These are phyloP conservation scores for Agelaius phoeniceus DNA, from an alignment of 2,113 vertebrate species.

Conservation along the genomic window DNA sequence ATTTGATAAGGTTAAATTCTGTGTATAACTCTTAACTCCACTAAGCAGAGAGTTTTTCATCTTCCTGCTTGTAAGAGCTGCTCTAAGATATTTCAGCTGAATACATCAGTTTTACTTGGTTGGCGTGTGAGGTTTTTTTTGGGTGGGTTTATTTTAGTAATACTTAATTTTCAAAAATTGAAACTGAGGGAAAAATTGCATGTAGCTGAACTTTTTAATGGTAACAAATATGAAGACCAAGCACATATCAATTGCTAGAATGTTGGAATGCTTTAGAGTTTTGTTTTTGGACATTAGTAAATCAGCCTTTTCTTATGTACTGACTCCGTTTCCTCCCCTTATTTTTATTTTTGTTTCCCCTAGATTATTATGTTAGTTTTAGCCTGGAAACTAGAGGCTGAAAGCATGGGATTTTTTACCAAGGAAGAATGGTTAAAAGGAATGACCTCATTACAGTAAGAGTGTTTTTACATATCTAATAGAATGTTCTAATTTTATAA, in stretches of 20 bases:
- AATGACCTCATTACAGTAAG: conserved; percentile 97
- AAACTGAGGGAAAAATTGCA: neutral
- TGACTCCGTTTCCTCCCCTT: neutral
- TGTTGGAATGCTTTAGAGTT: neutral
- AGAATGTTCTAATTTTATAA: neutral
- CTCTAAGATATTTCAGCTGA: neutral
- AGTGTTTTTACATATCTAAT: neutral
- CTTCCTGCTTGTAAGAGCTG: neutral
- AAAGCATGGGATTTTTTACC: conserved; percentile 97
- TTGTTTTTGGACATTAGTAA: conserved; percentile 5
- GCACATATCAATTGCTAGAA: neutral
- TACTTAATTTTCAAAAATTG: neutral
- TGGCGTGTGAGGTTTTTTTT: neutral
- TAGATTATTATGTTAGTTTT: conserved; percentile 98
- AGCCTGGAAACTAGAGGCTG: conserved; percentile 96
- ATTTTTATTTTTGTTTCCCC: neutral
- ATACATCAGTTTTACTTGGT: neutral
- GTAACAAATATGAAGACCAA: neutral
- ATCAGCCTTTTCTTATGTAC: neutral
- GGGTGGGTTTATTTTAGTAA: neutral
- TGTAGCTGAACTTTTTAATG: neutral
- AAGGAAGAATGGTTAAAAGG: conserved; percentile 98
- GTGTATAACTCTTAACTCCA: neutral
- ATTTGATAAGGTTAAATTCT: neutral
- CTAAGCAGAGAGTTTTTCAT: neutral